These are phyloP conservation scores for Datnioides undecimradiatus DNA, from an alignment of 2,113 vertebrate genomes.

Conservation along the genomic window DNA sequence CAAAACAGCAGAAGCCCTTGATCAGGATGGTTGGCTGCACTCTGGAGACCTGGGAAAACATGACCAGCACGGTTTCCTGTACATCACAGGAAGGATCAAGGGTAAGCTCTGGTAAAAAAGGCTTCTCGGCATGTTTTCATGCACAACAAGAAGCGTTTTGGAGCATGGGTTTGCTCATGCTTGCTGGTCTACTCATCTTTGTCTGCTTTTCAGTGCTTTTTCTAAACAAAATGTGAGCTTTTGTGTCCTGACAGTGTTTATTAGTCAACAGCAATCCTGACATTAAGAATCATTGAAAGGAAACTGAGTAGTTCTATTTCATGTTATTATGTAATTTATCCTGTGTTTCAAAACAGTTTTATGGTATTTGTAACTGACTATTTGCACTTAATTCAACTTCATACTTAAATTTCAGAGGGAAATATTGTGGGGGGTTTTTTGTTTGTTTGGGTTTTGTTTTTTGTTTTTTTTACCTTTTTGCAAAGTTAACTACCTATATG, in stretches of 20 bases:
- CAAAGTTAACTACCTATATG: too few relatives aligned
- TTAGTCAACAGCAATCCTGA: background rate
- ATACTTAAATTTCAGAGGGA: too few relatives aligned
- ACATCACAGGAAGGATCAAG: slow-evolving; percentile 87
- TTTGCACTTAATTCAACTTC: too few relatives aligned
- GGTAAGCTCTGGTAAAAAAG: slow-evolving; percentile 62
- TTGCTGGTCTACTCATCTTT: background rate
- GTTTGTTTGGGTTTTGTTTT: too few relatives aligned
- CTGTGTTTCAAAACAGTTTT: background rate
- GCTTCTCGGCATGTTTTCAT: background rate
- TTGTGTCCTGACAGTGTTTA: too few relatives aligned
- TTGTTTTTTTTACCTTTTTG: too few relatives aligned
- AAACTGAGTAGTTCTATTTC: background rate
- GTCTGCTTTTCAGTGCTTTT: background rate
- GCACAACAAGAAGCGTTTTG: background rate
- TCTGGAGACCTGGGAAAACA: slow-evolving; percentile 84
- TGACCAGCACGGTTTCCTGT: slow-evolving; percentile 77
- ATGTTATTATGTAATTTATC: background rate
- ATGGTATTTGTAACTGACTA: too few relatives aligned
- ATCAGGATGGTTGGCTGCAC: slow-evolving; percentile 85
- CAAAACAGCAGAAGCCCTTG: slow-evolving; percentile 81
- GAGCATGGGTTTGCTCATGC: too few relatives aligned
- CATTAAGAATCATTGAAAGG: background rate
- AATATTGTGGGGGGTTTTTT: too few relatives aligned
- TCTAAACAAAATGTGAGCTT: background rate